These are phyloP conservation scores for Martes martes DNA, from an alignment of 2,113 vertebrate genomes.

Conservation along the genomic window DNA sequence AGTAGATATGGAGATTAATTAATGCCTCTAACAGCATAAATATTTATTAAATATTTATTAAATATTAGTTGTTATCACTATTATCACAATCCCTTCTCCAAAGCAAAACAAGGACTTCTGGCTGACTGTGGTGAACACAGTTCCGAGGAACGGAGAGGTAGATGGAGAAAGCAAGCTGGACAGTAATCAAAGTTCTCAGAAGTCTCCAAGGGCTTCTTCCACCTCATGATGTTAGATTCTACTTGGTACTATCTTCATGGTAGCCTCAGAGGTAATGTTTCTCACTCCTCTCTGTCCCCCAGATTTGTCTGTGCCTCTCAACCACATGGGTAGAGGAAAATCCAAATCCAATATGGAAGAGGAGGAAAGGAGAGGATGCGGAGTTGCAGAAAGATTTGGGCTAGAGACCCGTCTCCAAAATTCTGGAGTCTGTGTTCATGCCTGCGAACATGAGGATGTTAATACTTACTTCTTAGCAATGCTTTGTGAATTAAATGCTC, in stretches of 20 bases:
- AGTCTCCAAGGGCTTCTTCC: background rate
- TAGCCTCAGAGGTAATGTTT: background rate
- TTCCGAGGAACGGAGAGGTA: background rate
- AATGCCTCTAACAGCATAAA: background rate
- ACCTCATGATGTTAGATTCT: background rate
- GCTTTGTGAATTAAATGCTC: slow-evolving; percentile 8
- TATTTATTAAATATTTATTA: background rate
- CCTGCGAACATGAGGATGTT: background rate
- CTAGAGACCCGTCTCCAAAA: background rate
- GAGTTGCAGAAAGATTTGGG: background rate
- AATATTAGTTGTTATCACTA: background rate
- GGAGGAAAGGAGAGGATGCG: background rate
- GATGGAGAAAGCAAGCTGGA: background rate
- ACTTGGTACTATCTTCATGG: background rate
- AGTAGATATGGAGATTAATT: background rate
- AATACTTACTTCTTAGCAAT: background rate
- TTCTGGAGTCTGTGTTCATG: background rate
- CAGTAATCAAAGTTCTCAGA: background rate
- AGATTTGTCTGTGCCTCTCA: background rate
- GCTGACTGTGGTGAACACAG: background rate
- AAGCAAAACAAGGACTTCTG: background rate
- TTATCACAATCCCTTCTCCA: background rate
- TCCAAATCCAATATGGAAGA: background rate
- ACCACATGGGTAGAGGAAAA: background rate
- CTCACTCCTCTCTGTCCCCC: background rate